These are phyloP conservation scores for Distichodus sexfasciatus DNA, from an alignment of 2,797 vertebrate genomes.

Conservation along the genomic window DNA sequence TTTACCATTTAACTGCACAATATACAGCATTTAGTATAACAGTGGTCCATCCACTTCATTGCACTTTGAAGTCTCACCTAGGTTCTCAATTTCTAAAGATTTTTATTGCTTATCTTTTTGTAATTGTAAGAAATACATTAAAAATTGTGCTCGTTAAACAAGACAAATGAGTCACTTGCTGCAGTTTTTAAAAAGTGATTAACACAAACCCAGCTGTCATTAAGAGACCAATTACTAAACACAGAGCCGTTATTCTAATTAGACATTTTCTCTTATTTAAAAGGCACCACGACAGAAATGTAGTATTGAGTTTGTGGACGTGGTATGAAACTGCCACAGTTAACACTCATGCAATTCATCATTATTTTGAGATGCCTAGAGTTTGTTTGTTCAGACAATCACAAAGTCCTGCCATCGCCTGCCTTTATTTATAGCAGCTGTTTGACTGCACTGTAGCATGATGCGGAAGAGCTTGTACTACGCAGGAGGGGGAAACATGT, in stretches of 20 bases:
- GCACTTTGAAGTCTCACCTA: neutral
- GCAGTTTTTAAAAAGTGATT: neutral
- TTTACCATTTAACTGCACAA: neutral
- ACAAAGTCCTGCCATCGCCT: neutral
- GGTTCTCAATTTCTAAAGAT: too few relatives aligned
- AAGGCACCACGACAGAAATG: neutral
- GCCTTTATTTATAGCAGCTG: neutral
- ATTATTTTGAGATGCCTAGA: neutral
- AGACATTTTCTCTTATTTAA: neutral
- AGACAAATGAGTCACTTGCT: neutral
- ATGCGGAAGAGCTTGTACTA: neutral
- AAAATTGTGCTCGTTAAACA: neutral
- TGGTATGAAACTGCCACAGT: neutral
- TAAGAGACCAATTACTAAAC: neutral
- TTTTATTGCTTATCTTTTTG: too few relatives aligned
- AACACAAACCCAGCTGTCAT: neutral
- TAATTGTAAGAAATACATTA: too few relatives aligned
- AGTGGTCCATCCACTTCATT: neutral
- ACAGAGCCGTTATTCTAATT: neutral
- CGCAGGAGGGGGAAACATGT: neutral
- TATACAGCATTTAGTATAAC: neutral
- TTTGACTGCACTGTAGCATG: neutral
- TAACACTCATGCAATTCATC: neutral
- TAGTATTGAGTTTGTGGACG: neutral
- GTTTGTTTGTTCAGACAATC: conserved; percentile 27